phyloP scores from a whole-genome alignment of 2,797 vertebrate genomes.

The Sparus aurata region DNA sequence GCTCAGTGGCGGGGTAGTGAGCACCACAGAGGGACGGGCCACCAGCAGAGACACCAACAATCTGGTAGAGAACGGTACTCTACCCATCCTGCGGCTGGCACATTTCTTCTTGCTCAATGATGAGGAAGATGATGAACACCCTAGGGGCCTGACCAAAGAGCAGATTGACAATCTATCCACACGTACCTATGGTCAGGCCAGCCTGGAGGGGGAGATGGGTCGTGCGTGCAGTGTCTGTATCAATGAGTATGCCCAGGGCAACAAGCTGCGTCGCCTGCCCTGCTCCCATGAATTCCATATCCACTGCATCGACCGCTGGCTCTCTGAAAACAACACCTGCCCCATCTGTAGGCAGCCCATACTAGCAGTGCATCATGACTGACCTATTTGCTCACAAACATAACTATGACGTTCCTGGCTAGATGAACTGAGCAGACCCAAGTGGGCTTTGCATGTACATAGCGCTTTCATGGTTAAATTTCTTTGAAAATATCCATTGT shows the following conservation, averaged over 20 bases:
- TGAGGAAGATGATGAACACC: constrained; percentile 90
- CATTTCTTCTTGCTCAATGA: constrained; percentile 96
- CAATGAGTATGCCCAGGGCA: constrained; percentile 95
- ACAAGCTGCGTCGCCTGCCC: constrained; percentile 94
- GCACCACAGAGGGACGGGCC: constrained; percentile 77
- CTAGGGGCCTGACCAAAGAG: constrained; percentile 96
- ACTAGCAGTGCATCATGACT: constrained; percentile 86
- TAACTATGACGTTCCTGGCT: constrained; percentile 63
- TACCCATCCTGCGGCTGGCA: constrained; percentile 93
- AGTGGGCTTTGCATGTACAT: constrained; percentile 84
- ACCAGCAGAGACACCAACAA: constrained; percentile 88
- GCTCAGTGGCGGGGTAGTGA: constrained; percentile 68
- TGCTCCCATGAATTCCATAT: constrained; percentile 96
- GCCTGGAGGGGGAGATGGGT: constrained; percentile 89
- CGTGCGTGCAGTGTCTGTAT: constrained; percentile 96
- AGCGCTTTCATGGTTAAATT: constrained; percentile 83
- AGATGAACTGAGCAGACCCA: constrained; percentile 74
- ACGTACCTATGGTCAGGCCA: constrained; percentile 91
- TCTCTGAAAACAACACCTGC: constrained; percentile 97
- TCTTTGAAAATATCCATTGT: constrained; percentile 76
- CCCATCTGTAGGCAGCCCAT: constrained; percentile 96
- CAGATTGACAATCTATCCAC: constrained; percentile 98
- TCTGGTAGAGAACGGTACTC: constrained; percentile 91
- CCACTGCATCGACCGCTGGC: constrained; percentile 97
- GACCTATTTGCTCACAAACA: constrained; percentile 68